Base-by-base conservation (phyloP, 2,888 invertebrate species). In the Augochlorella aurata region DNA sequence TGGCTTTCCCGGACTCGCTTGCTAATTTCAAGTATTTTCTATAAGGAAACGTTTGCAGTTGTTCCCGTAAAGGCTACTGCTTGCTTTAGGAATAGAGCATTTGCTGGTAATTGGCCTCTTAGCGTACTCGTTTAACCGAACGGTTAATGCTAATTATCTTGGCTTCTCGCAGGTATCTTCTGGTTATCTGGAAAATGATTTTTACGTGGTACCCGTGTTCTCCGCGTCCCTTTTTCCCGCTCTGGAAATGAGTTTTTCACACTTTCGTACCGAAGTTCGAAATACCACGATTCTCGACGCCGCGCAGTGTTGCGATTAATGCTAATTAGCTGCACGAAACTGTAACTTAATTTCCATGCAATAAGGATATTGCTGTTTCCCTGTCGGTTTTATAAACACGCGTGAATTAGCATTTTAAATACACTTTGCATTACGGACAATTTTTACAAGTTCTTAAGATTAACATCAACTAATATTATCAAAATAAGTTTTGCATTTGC, bases 71-170 rank as follows among this genome's bases (percentile, higher is more conserved):
- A 74, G 61, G 77, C 67, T 50, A 71, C 54, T 63, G 82, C 74
- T 77, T 78, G 71, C 65, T 83, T 49, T 65, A 45, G 49, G 47
- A 69, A 74, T 75, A 66, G 65, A 47, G 72, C 74, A 50, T 83
- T 80, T 68, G 29, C 74, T 52, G 61, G 71, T 74, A 84, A 83
- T 77, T 83, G 83, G 61, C 76, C 74, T 47, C 52, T 84, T 80
- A 83, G 77, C 72, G 63, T 72, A 63, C 68, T 49, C 65, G 47
- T 77, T 83, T 69, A 80, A 83, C 44, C 45, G 44, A 68, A 83
- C 54, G 68, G 76, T 58, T 74, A 83, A 74, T 68, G 83, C 68
- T 83, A 83, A 83, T 80, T 77, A 73, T 72, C 66, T 52, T 18
- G 52, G 74, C 58, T n/a, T 18, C 58, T 79, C 75, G 71, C 50